Evolutionary conservation across 35 echinoderm and acorn worm genomes (phyloP).

Genomic region (Amphiura filiformis): DNA sequence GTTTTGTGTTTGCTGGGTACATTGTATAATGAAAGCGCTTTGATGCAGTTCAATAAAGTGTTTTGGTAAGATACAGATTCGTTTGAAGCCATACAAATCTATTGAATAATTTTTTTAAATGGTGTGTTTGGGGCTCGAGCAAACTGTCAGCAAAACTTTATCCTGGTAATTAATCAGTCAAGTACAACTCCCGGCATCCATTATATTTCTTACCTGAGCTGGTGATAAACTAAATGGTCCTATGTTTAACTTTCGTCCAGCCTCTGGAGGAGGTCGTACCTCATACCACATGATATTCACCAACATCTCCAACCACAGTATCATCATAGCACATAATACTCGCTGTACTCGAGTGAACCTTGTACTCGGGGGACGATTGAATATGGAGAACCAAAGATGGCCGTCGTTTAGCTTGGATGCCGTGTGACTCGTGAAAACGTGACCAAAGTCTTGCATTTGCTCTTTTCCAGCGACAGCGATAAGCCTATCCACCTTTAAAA

Average conservation of each 20-base stretch:
- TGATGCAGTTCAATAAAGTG: neutral
- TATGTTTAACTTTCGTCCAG: slow-evolving; percentile 57
- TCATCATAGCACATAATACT: slow-evolving; percentile 84
- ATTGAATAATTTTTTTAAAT: neutral
- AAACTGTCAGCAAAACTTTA: too few relatives aligned
- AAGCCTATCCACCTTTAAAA: slow-evolving; percentile 74
- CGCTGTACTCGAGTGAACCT: slow-evolving; percentile 85
- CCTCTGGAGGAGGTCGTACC: slow-evolving; percentile 37
- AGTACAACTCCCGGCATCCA: too few relatives aligned
- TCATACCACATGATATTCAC: slow-evolving; percentile 97
- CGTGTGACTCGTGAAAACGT: slow-evolving; percentile 83
- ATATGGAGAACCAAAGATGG: slow-evolving; percentile 96
- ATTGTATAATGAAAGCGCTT: neutral
- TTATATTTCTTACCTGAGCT: slow-evolving; percentile 58
- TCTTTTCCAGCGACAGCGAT: slow-evolving; percentile 88
- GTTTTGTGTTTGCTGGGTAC: too few relatives aligned
- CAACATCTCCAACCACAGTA: slow-evolving; percentile 96
- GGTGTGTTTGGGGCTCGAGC: too few relatives aligned
- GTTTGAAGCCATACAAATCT: neutral
- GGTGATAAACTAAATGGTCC: slow-evolving; percentile 94
- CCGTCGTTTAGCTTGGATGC: slow-evolving; percentile 88
- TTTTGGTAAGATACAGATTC: neutral
- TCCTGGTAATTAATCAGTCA: too few relatives aligned
- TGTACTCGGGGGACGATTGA: slow-evolving; percentile 63
- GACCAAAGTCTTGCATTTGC: slow-evolving; percentile 92